These are phyloP conservation scores for Philopotamus ludificatus DNA, from an alignment of 1,140 invertebrate species.

Conservation along the genomic window DNA sequence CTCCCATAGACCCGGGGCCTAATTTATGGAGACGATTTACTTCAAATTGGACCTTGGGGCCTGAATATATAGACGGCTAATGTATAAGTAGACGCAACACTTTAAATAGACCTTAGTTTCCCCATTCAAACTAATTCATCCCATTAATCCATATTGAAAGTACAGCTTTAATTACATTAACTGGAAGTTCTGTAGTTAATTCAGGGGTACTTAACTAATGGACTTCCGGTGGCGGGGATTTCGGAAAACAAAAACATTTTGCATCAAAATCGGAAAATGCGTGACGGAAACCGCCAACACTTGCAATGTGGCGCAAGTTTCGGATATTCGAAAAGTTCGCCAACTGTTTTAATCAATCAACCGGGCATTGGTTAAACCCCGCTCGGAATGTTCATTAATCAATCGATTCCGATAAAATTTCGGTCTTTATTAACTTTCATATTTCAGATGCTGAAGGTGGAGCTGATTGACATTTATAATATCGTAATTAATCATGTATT, in stretches of 20 bases:
- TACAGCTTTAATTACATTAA: background rate
- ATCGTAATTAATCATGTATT: too few relatives aligned
- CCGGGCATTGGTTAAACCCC: too few relatives aligned
- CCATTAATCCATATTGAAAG: slow-evolving; percentile 3
- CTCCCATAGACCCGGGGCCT: background rate
- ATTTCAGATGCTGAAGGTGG: too few relatives aligned
- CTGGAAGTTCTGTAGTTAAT: background rate
- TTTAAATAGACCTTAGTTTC: slow-evolving; percentile 7
- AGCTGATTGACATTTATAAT: too few relatives aligned
- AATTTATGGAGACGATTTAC: slow-evolving; percentile 2
- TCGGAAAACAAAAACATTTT: background rate
- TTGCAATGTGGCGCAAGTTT: too few relatives aligned
- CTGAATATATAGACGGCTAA: background rate
- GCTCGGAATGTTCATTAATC: too few relatives aligned
- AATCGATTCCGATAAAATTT: too few relatives aligned
- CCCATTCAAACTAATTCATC: slow-evolving; percentile 2
- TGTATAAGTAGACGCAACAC: background rate
- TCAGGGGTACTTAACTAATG: background rate
- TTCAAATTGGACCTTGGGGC: slow-evolving; percentile 4
- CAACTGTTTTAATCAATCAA: too few relatives aligned
- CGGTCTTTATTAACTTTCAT: too few relatives aligned
- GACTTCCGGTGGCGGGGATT: background rate
- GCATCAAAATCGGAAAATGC: too few relatives aligned
- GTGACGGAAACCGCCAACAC: too few relatives aligned
- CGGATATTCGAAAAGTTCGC: too few relatives aligned